These are phyloP conservation scores for Balaenoptera acutorostrata DNA, from an alignment of 2,113 vertebrate species.

Conservation along the genomic window DNA sequence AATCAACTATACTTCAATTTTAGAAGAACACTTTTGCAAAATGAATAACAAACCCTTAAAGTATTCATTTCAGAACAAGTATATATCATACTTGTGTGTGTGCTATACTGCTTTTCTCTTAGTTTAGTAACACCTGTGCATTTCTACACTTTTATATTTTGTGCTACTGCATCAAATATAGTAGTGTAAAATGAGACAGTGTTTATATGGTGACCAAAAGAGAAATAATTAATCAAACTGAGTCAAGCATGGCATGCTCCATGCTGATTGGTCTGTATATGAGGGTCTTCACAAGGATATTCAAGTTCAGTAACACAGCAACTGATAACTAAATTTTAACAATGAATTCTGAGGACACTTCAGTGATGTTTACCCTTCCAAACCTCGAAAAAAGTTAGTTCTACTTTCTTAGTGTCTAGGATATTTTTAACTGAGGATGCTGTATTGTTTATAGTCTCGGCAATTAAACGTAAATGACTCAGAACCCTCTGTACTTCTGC, in stretches of 20 bases:
- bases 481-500: background rate
- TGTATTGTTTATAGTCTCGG: slow-evolving; percentile 24
- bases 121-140: background rate
- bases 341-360: background rate
- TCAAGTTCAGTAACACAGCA: background rate
- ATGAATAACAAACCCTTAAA: background rate
- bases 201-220: background rate
- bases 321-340: background rate
- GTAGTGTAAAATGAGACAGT: background rate
- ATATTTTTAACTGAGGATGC: slow-evolving; percentile 19
- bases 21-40: background rate
- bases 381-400: background rate
- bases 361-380: background rate
- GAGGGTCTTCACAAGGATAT: background rate
- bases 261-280: background rate
- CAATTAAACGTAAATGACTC: slow-evolving; percentile 9
- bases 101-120: background rate
- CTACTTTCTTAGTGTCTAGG: background rate
- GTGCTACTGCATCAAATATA: background rate
- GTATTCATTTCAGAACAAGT: background rate
- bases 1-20: background rate
- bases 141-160: background rate
- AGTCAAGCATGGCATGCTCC: background rate
- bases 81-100: background rate
- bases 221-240: background rate